A percentile compares a stretch with the other conserved stretches of the same genome.
phyloP scores from a whole-genome alignment of 2,113 vertebrate species.

The Mastomys coucha region DNA sequence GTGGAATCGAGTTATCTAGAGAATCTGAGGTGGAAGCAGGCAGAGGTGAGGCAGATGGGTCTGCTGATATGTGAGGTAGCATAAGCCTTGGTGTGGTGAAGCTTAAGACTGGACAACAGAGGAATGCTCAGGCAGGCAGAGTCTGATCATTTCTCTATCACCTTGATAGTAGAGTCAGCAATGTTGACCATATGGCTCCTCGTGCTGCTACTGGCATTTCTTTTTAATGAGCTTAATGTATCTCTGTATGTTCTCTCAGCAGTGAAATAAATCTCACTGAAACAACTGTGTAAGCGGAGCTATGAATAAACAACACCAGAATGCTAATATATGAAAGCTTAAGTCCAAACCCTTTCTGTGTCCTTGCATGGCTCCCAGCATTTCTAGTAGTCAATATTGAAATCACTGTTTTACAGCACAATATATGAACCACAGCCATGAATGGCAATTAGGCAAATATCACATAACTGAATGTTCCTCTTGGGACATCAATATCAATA shows the following conservation, averaged over 20 bases:
- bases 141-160: not conserved
- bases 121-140: not conserved
- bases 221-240: not conserved
- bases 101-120: not conserved
- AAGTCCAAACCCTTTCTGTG: not conserved
- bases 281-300: not conserved
- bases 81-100: not conserved
- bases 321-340: not conserved
- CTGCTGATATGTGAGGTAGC: not conserved
- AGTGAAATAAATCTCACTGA: not conserved
- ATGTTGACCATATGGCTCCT: not conserved
- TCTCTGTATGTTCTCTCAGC: not conserved
- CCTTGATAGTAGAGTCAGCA: not conserved
- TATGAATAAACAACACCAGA: not conserved
- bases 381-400: not conserved
- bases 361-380: not conserved
- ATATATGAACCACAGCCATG: not conserved
- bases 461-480: not conserved
- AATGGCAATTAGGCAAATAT: not conserved
- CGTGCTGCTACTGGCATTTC: not conserved
- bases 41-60: not conserved
- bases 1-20: not conserved
- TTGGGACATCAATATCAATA: not conserved
- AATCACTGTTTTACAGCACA: not conserved
- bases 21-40: not conserved